A percentile compares a stretch with the other conserved stretches of the same genome.
Conservation (phyloP, 2,888 invertebrate species). For the Apomyelois bistriatella region DNA sequence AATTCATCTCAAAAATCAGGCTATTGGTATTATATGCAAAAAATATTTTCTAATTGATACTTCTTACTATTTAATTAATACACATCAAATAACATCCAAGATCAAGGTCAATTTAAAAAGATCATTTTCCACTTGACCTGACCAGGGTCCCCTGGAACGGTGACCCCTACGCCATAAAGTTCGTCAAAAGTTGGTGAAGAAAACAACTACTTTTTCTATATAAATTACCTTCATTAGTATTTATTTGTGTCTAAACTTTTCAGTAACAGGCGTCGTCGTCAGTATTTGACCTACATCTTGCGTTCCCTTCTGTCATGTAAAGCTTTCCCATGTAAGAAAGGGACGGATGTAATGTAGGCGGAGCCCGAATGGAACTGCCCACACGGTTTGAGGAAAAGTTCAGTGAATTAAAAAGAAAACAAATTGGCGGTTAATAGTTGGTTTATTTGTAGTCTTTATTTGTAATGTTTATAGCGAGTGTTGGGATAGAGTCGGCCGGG, state of each 20-base stretch:
- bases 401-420: conserved; percentile 42
- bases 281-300: conserved; percentile 11
- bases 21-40: no score
- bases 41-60: no score
- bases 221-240: background rate
- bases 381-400: conserved; percentile 36
- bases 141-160: no score
- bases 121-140: no score
- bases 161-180: no score
- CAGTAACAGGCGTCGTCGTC: conserved; percentile 27
- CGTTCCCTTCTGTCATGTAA: conserved; percentile 27
- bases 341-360: conserved; percentile 42
- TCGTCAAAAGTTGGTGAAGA: no score
- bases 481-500: background rate
- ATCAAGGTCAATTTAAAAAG: no score
- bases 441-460: conserved; percentile 21
- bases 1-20: no score
- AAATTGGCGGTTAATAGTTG: conserved; percentile 47
- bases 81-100: no score
- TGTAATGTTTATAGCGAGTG: background rate
- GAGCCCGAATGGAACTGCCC: conserved; percentile 47
- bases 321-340: conserved; percentile 22
- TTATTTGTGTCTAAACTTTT: background rate
- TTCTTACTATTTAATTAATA: no score
- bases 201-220: no score